phyloP scores from a whole-genome alignment of 2,113 vertebrate genomes.

The Nipponia nippon region DNA sequence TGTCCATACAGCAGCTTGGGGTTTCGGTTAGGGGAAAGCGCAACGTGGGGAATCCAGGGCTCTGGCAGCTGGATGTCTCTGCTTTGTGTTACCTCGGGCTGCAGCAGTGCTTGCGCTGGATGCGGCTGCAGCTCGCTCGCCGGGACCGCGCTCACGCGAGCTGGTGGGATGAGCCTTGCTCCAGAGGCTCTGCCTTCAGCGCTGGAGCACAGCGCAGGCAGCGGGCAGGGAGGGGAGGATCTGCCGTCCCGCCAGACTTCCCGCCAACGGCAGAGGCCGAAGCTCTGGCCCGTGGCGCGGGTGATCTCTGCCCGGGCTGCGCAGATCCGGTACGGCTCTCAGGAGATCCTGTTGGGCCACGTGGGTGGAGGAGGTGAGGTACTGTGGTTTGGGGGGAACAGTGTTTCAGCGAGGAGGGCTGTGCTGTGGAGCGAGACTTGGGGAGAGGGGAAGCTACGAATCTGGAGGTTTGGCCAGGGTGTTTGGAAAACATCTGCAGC shows the following conservation, averaged over 20 bases:
- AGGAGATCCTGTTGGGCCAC: background rate
- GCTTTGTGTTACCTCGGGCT: background rate
- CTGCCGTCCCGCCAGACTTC: background rate
- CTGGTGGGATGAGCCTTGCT: background rate
- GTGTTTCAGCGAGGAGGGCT: background rate
- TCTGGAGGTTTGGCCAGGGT: background rate
- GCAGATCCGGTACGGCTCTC: rapidly evolving
- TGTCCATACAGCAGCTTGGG: background rate
- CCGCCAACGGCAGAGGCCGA: rapidly evolving
- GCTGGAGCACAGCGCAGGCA: background rate
- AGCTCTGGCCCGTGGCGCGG: rapidly evolving
- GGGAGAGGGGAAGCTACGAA: background rate
- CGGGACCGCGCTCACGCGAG: rapidly evolving
- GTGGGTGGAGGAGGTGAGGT: background rate
- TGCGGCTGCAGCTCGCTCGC: rapidly evolving
- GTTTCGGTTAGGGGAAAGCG: background rate
- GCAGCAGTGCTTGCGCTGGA: background rate
- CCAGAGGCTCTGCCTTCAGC: background rate
- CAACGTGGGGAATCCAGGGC: rapidly evolving
- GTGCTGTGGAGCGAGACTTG: background rate
- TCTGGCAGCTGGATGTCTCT: background rate
- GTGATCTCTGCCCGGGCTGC: background rate
- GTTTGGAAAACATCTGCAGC: background rate
- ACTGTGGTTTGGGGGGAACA: background rate
- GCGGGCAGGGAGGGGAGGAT: background rate